These are phyloP conservation scores for Apteryx owenii DNA, from an alignment of 2,113 vertebrate species.

Conservation along the genomic window DNA sequence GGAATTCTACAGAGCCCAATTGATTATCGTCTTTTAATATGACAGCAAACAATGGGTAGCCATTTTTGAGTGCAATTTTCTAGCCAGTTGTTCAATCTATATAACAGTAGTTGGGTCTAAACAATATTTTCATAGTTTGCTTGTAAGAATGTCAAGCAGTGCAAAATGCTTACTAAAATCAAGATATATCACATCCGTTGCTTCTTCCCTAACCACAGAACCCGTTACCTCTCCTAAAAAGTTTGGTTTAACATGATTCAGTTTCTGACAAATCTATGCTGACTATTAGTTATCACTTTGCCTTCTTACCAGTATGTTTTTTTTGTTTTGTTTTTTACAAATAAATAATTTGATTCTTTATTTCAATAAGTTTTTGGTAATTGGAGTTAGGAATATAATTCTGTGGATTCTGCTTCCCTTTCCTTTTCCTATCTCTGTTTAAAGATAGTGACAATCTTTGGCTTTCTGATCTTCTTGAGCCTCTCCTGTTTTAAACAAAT, in stretches of 20 bases:
- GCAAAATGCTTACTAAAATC: neutral
- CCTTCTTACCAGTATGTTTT: neutral
- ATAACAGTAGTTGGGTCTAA: neutral
- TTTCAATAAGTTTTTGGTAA: neutral
- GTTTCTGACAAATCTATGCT: neutral
- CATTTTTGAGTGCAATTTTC: neutral
- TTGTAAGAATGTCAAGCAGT: neutral
- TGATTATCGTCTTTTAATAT: neutral
- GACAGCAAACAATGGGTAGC: neutral
- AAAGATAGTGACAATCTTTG: neutral
- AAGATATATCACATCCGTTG: neutral
- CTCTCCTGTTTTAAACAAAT: neutral
- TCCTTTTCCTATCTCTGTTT: neutral
- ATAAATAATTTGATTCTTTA: neutral
- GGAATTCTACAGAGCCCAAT: rapidly evolving
- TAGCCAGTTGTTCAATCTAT: neutral
- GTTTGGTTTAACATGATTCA: neutral
- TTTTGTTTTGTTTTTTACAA: neutral
- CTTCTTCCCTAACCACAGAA: neutral
- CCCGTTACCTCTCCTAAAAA: neutral
- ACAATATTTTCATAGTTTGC: neutral
- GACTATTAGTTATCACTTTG: neutral
- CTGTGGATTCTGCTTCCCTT: neutral
- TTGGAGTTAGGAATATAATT: neutral
- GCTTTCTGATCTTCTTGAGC: neutral